phyloP scores from a whole-genome alignment of 2,888 invertebrate species.

The Tigriopus californicus region DNA sequence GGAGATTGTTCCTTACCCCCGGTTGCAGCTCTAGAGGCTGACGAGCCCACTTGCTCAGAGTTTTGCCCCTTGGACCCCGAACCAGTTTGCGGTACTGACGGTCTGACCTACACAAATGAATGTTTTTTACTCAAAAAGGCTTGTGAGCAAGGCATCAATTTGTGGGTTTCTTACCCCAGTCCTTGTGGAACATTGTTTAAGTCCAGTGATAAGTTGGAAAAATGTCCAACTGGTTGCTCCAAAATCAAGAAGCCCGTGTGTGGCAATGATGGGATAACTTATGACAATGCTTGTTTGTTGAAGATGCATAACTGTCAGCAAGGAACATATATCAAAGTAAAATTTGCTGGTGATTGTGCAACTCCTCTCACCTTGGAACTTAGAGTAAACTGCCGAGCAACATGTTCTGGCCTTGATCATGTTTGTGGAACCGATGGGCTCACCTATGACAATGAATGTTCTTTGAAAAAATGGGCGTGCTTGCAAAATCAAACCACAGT shows the following conservation, averaged over 20 bases:
- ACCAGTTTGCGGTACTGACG: conserved; percentile 67
- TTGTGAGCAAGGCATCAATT: conserved; percentile 37
- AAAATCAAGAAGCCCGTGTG: conserved; percentile 54
- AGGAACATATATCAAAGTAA: neutral
- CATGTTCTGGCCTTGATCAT: no score
- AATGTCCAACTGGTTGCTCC: neutral
- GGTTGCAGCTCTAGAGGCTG: no score
- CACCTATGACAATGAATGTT: no score
- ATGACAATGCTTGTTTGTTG: conserved; percentile 10
- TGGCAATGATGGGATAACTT: conserved; percentile 38
- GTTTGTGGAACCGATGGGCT: no score
- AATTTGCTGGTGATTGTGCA: neutral
- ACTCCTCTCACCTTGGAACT: no score
- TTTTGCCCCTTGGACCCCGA: conserved; percentile 19
- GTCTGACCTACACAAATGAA: conserved; percentile 59
- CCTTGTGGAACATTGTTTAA: neutral
- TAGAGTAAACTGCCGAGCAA: no score
- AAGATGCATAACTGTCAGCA: neutral
- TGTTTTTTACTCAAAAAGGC: conserved; percentile 64
- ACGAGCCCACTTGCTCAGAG: no score
- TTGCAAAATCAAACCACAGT: no score
- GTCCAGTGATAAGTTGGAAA: no score
- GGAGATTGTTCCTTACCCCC: no score
- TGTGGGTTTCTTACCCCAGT: neutral
- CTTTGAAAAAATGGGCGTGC: no score